Conservation (phyloP, 2,113 vertebrate species). For the Seriola quinqueradiata region DNA sequence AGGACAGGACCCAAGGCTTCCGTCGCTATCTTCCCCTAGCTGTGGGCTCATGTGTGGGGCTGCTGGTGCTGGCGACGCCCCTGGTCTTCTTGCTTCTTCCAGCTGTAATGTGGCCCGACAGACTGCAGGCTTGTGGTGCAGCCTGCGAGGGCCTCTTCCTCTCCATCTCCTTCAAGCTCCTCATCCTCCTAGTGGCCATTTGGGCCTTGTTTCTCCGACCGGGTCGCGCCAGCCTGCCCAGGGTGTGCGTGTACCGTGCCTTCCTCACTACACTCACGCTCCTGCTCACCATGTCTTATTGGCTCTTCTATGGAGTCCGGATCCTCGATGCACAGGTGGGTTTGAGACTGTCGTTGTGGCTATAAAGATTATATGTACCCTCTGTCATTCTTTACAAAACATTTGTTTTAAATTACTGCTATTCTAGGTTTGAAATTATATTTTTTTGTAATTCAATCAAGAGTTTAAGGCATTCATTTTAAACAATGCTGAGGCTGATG, state of each 20-base stretch:
- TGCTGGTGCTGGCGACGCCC: slow-evolving; percentile 92
- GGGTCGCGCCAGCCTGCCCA: slow-evolving; percentile 87
- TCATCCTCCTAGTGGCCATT: slow-evolving; percentile 93
- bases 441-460: too few species aligned
- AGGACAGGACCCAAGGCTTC: slow-evolving; percentile 88
- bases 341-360: not conserved
- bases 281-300: slow-evolving; percentile 95
- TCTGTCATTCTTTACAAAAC: not conserved
- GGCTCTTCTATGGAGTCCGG: slow-evolving; percentile 96
- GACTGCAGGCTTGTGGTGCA: slow-evolving; percentile 91
- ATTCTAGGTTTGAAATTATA: too few species aligned
- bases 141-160: slow-evolving; percentile 97
- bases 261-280: slow-evolving; percentile 92
- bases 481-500: not conserved
- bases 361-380: not conserved
- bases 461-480: not conserved
- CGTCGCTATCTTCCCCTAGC: slow-evolving; percentile 90
- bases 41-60: slow-evolving; percentile 85
- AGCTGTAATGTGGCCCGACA: slow-evolving; percentile 91
- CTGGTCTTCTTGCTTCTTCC: slow-evolving; percentile 94
- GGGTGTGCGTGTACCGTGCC: slow-evolving; percentile 92
- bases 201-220: slow-evolving; percentile 95
- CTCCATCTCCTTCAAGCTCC: slow-evolving; percentile 95
- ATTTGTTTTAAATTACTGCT: not conserved
- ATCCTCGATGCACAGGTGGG: slow-evolving; percentile 91